Conservation (phyloP, 2,113 vertebrate species). For the Xiphias gladius region DNA sequence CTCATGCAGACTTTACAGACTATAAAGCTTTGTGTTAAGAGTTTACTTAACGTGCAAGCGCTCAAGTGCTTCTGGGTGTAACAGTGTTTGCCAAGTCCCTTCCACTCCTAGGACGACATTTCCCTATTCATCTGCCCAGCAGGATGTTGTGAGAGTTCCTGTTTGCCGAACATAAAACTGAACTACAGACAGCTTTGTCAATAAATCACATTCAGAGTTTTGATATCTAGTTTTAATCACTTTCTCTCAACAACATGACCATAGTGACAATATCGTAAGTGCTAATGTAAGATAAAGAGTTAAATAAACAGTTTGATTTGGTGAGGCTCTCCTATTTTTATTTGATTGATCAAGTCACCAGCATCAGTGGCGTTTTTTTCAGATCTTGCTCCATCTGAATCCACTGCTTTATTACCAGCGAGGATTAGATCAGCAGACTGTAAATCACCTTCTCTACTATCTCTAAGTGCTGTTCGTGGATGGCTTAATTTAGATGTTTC, state of each 20-base stretch:
- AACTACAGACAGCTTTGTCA: conserved; percentile 43
- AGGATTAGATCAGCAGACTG: conserved; percentile 41
- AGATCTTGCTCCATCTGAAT: conserved; percentile 29
- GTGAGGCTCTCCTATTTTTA: background rate
- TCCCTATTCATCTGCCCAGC: conserved; percentile 59
- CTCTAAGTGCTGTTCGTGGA: conserved; percentile 32
- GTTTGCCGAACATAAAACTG: conserved; percentile 72
- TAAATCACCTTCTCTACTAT: conserved; percentile 61
- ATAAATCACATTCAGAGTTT: conserved; percentile 53
- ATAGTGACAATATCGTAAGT: background rate
- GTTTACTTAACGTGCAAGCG: conserved; percentile 52
- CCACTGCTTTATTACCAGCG: conserved; percentile 41
- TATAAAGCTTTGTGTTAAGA: conserved; percentile 47
- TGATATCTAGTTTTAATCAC: conserved; percentile 1
- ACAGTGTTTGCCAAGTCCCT: conserved; percentile 76
- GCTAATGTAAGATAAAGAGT: conserved; percentile 6
- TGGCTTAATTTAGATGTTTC: conserved; percentile 47
- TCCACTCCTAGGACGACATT: conserved; percentile 49
- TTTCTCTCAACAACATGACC: background rate
- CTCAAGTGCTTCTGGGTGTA: conserved; percentile 69
- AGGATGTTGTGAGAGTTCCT: conserved; percentile 73
- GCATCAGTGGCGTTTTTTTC: conserved; percentile 19
- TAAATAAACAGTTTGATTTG: conserved; percentile 22
- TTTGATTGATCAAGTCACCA: conserved; percentile 19
- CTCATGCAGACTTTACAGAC: conserved; percentile 17